A percentile compares a stretch with the other conserved stretches of the same genome.
Evolutionary conservation across 2,888 invertebrate species (phyloP).

Genomic region (Eretmocerus hayati): DNA sequence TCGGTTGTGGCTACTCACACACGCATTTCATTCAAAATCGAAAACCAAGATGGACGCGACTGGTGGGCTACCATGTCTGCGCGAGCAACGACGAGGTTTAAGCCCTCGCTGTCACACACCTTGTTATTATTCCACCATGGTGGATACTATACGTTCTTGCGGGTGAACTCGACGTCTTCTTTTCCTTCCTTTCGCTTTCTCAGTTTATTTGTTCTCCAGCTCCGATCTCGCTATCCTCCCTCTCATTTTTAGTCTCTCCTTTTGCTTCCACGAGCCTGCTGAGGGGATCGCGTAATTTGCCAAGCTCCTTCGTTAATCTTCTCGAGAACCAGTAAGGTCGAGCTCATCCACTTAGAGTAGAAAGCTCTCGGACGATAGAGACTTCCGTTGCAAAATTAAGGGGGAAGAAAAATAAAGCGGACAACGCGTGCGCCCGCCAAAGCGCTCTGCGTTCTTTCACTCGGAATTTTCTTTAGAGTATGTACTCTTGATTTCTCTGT

Average conservation of each 20-base stretch:
- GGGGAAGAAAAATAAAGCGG: constrained; percentile 18
- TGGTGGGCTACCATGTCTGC: too few species aligned
- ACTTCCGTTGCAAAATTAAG: constrained; percentile 20
- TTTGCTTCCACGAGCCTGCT: constrained; percentile 7
- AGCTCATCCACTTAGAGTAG: not conserved
- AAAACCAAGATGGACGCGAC: too few species aligned
- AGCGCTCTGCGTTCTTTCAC: constrained; percentile 1
- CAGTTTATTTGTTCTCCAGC: not conserved
- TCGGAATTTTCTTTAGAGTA: too few species aligned
- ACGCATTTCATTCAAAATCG: too few species aligned
- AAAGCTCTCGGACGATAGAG: constrained; percentile 16
- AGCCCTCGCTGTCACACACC: too few species aligned
- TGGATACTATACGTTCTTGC: constrained; percentile 17
- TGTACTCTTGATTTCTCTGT: too few species aligned
- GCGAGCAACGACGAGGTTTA: too few species aligned
- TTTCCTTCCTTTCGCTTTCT: not conserved
- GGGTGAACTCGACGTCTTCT: constrained; percentile 4
- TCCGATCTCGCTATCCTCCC: not conserved
- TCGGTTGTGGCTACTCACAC: too few species aligned
- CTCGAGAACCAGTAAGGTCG: constrained; percentile 5
- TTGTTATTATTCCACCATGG: too few species aligned
- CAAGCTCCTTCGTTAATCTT: constrained; percentile 25
- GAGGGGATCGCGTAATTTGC: constrained; percentile 23
- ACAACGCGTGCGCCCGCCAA: constrained; percentile 3
- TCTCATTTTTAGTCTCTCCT: constrained; percentile 5